These are phyloP conservation scores for Tipula vernalis DNA, from an alignment of 2,888 invertebrate species.

Conservation along the genomic window DNA sequence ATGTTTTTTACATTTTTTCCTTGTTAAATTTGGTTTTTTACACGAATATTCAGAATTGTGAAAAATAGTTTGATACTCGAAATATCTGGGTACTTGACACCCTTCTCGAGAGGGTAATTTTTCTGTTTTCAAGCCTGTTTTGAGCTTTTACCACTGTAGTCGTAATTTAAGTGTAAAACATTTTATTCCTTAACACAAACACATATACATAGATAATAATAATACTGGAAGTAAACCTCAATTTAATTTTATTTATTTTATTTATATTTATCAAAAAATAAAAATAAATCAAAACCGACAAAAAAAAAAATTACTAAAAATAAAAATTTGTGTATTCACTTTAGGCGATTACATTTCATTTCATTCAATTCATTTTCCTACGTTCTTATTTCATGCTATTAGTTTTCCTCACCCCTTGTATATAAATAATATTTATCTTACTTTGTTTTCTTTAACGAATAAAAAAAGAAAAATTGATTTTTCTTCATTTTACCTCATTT, in stretches of 20 bases:
- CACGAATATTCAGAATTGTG: no score
- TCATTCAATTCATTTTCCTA: not conserved
- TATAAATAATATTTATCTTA: not conserved
- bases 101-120: no score
- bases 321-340: constrained; percentile 4
- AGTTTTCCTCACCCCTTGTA: not conserved
- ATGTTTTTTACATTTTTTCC: no score
- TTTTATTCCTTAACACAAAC: not conserved
- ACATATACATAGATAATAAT: not conserved
- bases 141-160: not conserved
- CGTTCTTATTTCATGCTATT: not conserved
- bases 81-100: no score
- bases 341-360: not conserved
- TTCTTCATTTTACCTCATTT: not conserved
- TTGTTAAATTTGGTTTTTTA: no score
- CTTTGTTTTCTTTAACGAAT: not conserved
- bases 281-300: not conserved
- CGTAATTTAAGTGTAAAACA: not conserved
- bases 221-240: not conserved
- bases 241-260: not conserved
- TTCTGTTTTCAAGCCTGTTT: no score
- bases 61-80: no score
- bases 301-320: not conserved
- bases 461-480: not conserved
- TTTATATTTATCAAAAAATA: not conserved